phyloP scores from a whole-genome alignment of 2,797 vertebrate species.

The Sebastes diaconus region DNA sequence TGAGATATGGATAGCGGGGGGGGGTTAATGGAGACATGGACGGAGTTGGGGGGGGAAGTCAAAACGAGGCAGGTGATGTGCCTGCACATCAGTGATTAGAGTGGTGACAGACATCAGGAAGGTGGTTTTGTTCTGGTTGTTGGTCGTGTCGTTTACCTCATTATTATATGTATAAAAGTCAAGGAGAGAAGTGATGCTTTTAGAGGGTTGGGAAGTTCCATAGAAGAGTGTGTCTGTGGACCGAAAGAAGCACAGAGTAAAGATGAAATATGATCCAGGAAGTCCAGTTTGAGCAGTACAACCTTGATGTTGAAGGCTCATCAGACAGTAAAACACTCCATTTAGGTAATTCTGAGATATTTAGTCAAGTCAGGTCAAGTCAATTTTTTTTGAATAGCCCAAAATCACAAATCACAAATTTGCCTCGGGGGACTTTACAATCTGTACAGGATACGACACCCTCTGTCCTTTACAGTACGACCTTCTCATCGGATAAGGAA shows the following conservation, averaged over 20 bases:
- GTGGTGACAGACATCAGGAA: neutral
- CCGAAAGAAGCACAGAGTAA: too few relatives aligned
- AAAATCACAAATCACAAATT: too few relatives aligned
- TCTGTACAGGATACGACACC: too few relatives aligned
- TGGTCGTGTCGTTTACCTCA: neutral
- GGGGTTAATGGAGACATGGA: neutral
- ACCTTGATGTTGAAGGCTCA: too few relatives aligned
- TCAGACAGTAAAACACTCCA: neutral
- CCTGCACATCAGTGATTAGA: neutral
- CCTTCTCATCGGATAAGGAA: too few relatives aligned
- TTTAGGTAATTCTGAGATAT: neutral
- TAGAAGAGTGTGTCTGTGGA: neutral
- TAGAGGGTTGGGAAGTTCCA: neutral
- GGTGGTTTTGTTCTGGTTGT: neutral
- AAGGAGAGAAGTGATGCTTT: neutral
- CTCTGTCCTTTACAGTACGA: too few relatives aligned
- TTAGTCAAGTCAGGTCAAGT: too few relatives aligned
- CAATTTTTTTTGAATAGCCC: too few relatives aligned
- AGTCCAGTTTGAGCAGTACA: neutral
- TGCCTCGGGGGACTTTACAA: too few relatives aligned
- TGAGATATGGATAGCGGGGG: constrained; percentile 17
- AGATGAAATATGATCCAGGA: neutral
- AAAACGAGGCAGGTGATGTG: neutral
- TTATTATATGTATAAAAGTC: neutral
- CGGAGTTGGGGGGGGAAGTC: neutral